These are phyloP conservation scores for Buteo buteo DNA, from an alignment of 2,113 vertebrate species.

Conservation along the genomic window DNA sequence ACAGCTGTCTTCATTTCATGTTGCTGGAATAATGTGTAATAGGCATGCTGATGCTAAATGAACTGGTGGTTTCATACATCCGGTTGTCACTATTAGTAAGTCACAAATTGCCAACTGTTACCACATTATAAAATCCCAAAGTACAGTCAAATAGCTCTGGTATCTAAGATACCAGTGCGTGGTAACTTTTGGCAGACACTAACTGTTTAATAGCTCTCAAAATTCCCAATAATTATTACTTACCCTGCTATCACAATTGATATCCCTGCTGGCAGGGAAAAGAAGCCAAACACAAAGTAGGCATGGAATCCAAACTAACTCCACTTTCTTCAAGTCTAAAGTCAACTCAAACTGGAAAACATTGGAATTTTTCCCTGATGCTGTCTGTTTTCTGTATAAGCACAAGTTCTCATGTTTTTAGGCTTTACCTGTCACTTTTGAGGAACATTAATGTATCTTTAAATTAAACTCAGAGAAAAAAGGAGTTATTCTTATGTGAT, in stretches of 20 bases:
- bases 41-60: background rate
- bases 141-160: background rate
- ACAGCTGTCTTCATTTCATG: background rate
- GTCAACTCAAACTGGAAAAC: background rate
- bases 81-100: background rate
- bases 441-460: background rate
- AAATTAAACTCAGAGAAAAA: background rate
- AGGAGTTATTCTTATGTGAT: background rate
- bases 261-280: background rate
- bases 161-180: background rate
- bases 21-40: background rate
- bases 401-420: background rate
- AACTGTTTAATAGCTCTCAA: slow-evolving; percentile 1
- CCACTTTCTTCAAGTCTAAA: background rate
- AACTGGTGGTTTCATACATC: background rate
- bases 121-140: background rate
- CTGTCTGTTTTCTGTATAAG: background rate
- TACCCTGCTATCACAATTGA: background rate
- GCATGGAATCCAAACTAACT: background rate
- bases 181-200: background rate
- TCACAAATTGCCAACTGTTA: slow-evolving; percentile 7
- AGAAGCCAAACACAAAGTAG: background rate
- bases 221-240: slow-evolving; percentile 16
- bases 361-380: background rate
- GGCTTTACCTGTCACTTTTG: background rate